Evolutionary conservation across 2,113 vertebrate species (phyloP), one percentile per base, ranked within the genome.

Genomic region (Myotis brandtii): DNA sequence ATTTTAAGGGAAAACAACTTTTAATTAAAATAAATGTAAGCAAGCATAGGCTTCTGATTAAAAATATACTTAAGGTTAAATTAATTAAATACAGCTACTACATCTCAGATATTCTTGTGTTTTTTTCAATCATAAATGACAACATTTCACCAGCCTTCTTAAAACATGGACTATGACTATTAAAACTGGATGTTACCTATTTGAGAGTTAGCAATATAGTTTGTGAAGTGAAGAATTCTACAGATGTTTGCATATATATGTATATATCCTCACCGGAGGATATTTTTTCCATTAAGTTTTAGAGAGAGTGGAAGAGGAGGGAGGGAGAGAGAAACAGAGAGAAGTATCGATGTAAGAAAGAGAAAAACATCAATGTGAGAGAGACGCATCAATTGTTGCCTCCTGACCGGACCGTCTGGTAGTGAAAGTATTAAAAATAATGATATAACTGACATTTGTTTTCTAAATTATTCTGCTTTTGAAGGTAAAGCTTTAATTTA

Each of bases 11-110:
- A 9, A 27, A 62, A 62, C 25, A 80, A 72, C 10, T 59, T 90
- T 92, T 89, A 89, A 72, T 67, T 89, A 62, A 82, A 93, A 92
- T 79, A 83, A 92, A 82, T 23, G 69, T 82, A 34, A 79, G 23
- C 4, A 23, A 43, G 3, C 11, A 25, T 67, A 59, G 21, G 7
- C 11, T 72, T 72, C 5, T 82, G 17, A 54, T 67, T 83, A 62
- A 16, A 94, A 54, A 37, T 32, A 59, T 43, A 2, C 48, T 75
- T 77, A 40, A 80, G 2, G n/a, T 67, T 73, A 77, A 91, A 75
- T 83, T 32, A 90, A 75, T 80, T 69, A 94, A 93, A 81, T 6
- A 62, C 0, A 89, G 46, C 8, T 67, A 64, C 14, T 43, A 70
- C 37, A 32, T 50, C 27, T 30, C 8, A 50, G 32, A 72, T 83